These are phyloP conservation scores for Temnothorax unifasciatus DNA, from an alignment of 2,888 invertebrate species.

Conservation along the genomic window DNA sequence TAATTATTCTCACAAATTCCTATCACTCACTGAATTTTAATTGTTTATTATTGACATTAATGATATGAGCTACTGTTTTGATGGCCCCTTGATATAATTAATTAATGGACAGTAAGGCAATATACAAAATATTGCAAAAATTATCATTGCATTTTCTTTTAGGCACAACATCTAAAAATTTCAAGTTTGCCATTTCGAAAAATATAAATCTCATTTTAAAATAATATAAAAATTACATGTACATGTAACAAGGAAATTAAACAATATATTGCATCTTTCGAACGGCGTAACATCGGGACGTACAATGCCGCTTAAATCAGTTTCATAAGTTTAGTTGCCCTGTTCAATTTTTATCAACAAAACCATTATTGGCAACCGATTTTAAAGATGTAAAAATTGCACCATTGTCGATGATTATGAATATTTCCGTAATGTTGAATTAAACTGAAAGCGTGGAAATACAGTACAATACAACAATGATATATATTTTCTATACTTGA, in stretches of 20 bases:
- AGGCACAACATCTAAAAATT: neutral
- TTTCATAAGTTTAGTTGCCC: neutral
- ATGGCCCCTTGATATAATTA: neutral
- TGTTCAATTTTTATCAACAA: slow-evolving; percentile 2
- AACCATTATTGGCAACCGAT: slow-evolving; percentile 40
- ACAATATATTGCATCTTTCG: neutral
- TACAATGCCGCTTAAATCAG: slow-evolving; percentile 33
- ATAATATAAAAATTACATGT: neutral
- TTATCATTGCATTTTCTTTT: neutral
- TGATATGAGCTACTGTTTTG: slow-evolving; percentile 1
- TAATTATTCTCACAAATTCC: neutral
- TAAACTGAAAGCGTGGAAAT: slow-evolving; percentile 59
- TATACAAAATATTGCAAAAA: slow-evolving; percentile 24
- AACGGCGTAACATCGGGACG: neutral
- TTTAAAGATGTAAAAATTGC: slow-evolving; percentile 64
- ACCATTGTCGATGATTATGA: slow-evolving; percentile 59
- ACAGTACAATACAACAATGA: slow-evolving; percentile 65
- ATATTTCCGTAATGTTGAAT: slow-evolving; percentile 24
- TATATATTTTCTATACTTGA: slow-evolving; percentile 9
- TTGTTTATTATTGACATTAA: slow-evolving; percentile 1
- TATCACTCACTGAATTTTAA: neutral
- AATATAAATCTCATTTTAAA: neutral
- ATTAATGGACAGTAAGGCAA: neutral
- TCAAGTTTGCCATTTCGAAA: neutral
- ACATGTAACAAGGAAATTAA: neutral